Conservation (phyloP, 2,113 vertebrate species). For the Alectura lathami region DNA sequence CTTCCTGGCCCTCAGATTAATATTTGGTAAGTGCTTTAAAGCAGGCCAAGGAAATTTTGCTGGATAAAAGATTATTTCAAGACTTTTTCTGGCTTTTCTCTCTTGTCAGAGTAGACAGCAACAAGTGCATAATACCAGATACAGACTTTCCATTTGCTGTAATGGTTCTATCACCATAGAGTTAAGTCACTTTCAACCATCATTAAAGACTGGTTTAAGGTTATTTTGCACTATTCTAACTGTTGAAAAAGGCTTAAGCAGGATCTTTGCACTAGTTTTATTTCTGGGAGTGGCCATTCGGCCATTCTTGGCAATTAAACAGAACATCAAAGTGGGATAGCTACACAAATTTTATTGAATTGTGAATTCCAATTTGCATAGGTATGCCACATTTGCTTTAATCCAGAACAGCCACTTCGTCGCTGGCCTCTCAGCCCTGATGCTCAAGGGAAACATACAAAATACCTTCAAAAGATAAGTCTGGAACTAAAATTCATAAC, state of each 20-base stretch:
- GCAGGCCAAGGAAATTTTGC: not conserved
- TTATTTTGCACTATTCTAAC: not conserved
- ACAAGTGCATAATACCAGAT: not conserved
- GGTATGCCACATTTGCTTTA: conserved; percentile 22
- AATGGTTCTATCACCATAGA: not conserved
- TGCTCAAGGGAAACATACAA: conserved; percentile 59
- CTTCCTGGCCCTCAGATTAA: not conserved
- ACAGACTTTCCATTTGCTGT: not conserved
- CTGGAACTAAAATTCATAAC: conserved; percentile 63
- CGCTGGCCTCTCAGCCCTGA: conserved; percentile 14
- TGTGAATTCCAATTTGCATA: conserved; percentile 23
- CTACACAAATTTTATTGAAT: not conserved
- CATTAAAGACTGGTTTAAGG: not conserved
- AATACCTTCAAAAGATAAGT: conserved; percentile 62
- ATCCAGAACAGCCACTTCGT: conserved; percentile 26
- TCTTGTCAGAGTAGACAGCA: not conserved
- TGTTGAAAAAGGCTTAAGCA: not conserved
- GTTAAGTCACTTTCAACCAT: not conserved
- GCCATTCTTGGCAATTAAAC: not conserved
- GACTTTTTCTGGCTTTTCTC: not conserved
- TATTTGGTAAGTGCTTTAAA: not conserved
- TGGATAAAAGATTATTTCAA: not conserved
- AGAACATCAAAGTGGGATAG: not conserved
- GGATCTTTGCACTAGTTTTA: not conserved
- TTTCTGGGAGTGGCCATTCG: not conserved